phyloP scores from a whole-genome alignment of 2,113 vertebrate species.

The Megaceryle maxima region DNA sequence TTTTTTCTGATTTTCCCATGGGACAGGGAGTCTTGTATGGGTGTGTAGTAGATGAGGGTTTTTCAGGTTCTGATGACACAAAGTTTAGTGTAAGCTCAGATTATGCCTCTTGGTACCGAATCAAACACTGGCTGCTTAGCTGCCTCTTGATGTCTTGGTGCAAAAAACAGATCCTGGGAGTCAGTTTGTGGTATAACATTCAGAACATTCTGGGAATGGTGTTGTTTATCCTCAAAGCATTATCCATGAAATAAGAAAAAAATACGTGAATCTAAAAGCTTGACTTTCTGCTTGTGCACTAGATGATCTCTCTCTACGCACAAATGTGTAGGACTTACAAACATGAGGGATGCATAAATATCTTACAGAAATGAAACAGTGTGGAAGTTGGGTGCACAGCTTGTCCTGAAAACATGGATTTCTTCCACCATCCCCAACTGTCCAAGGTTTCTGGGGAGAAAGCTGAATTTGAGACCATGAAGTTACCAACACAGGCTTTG shows the following conservation, averaged over 20 bases:
- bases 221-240: background rate
- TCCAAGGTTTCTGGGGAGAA: background rate
- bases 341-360: background rate
- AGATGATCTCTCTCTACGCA: background rate
- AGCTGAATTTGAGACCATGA: background rate
- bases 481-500: accelerated
- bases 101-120: background rate
- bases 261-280: background rate
- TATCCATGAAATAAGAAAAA: background rate
- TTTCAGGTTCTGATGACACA: background rate
- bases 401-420: background rate
- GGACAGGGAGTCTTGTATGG: background rate
- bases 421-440: background rate
- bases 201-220: accelerated
- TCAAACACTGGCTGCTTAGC: background rate
- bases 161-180: background rate
- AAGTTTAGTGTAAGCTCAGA: background rate
- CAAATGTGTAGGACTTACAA: background rate
- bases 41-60: background rate
- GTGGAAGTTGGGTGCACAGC: accelerated
- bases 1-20: background rate
- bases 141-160: background rate
- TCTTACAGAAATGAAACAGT: background rate
- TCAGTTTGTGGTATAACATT: background rate
- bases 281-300: background rate